These are phyloP conservation scores for Xenus cinereus DNA, from an alignment of 2,113 vertebrate genomes.

Conservation along the genomic window DNA sequence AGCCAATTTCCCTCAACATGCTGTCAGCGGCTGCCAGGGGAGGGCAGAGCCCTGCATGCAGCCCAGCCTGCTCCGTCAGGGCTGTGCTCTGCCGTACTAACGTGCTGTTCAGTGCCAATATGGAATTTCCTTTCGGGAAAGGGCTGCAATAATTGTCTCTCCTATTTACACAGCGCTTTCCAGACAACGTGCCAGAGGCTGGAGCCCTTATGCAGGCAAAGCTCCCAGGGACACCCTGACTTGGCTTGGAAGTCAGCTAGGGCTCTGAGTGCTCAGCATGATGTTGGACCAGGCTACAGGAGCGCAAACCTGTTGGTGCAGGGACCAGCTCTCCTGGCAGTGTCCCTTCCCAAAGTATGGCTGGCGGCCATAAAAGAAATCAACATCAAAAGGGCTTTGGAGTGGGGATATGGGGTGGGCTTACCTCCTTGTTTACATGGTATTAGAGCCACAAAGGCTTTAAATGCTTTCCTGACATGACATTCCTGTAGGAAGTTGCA, in stretches of 20 bases:
- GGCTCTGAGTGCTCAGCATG: rapidly evolving
- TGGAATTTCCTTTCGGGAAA: slow-evolving; percentile 29
- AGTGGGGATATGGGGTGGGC: background rate
- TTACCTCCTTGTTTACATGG: background rate
- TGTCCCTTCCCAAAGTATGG: background rate
- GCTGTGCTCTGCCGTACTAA: background rate
- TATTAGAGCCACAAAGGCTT: slow-evolving; percentile 14
- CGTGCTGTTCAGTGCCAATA: background rate
- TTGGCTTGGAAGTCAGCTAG: background rate
- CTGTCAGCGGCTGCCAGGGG: background rate
- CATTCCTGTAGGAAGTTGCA: background rate
- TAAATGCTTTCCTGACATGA: background rate
- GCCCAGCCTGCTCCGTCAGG: background rate
- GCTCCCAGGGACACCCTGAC: background rate
- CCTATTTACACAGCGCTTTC: background rate
- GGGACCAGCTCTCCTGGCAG: background rate
- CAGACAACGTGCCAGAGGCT: background rate
- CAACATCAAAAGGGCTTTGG: background rate
- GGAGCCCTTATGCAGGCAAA: background rate
- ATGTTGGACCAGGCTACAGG: background rate
- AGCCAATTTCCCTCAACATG: background rate
- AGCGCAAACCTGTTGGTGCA: background rate
- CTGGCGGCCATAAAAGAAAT: background rate
- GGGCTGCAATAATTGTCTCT: background rate
- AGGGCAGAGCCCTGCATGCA: background rate